These are phyloP conservation scores for Rhagoletis pomonella DNA, from an alignment of 1,140 invertebrate species.

Conservation along the genomic window DNA sequence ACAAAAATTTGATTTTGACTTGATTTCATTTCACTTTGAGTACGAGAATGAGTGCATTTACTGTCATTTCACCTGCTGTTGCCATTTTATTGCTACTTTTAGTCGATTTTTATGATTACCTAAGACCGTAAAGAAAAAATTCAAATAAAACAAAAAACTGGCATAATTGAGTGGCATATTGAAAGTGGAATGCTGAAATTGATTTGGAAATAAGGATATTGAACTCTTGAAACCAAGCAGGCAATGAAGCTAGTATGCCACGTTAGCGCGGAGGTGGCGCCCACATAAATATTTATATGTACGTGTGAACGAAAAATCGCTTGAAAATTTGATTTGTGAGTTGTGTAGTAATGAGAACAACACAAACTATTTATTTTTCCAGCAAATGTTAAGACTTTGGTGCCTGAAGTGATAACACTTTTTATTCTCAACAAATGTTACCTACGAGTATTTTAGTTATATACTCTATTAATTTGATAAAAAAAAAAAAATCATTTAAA, in stretches of 20 bases:
- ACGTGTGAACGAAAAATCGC: no score
- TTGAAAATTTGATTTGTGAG: no score
- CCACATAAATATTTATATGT: no score
- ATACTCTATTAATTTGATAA: no score
- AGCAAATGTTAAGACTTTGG: no score
- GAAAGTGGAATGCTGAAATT: not conserved
- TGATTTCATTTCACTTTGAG: constrained; percentile 48
- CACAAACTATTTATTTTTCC: no score
- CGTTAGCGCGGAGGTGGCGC: not conserved
- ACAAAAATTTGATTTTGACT: constrained; percentile 39
- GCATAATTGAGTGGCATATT: constrained; percentile 16
- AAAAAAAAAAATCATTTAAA: no score
- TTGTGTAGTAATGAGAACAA: no score
- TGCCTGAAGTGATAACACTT: no score
- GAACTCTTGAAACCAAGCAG: not conserved
- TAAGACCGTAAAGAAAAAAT: not conserved
- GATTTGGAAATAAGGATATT: constrained; percentile 15
- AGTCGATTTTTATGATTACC: constrained; percentile 46
- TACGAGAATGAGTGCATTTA: constrained; percentile 23
- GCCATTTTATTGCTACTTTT: constrained; percentile 40
- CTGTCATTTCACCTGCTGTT: constrained; percentile 21
- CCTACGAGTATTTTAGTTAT: no score
- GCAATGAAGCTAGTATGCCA: not conserved
- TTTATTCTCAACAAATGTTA: no score
- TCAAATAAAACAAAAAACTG: not conserved